These are phyloP conservation scores for Capromys pilorides DNA, from an alignment of 2,797 vertebrate species.

Conservation along the genomic window DNA sequence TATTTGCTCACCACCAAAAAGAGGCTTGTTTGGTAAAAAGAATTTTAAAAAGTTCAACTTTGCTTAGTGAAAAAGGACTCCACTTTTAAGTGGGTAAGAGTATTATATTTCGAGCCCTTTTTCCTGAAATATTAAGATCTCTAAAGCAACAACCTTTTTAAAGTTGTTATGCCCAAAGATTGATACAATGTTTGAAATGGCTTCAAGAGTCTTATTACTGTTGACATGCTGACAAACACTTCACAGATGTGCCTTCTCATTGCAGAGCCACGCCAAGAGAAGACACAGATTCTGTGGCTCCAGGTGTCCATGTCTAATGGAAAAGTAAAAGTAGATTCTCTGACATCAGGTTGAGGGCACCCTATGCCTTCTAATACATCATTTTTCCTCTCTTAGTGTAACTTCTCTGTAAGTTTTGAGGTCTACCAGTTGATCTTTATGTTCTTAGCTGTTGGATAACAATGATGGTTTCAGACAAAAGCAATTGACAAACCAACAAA, in stretches of 20 bases:
- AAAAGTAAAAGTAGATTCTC: accelerated
- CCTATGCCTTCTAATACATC: constrained; percentile 38
- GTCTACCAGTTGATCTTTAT: not conserved
- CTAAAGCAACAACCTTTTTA: constrained; percentile 68
- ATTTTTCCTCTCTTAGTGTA: constrained; percentile 44
- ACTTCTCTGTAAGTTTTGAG: constrained; percentile 30
- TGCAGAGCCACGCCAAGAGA: constrained; percentile 56
- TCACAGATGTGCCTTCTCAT: constrained; percentile 63
- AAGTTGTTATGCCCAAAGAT: constrained; percentile 69
- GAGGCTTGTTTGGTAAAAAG: constrained; percentile 48
- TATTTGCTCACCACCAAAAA: constrained; percentile 75
- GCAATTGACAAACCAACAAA: not conserved
- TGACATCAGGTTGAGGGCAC: constrained; percentile 1
- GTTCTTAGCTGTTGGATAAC: constrained; percentile 14
- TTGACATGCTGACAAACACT: constrained; percentile 78
- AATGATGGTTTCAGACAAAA: not conserved
- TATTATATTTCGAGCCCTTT: constrained; percentile 56
- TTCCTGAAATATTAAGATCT: constrained; percentile 72
- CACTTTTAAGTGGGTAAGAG: constrained; percentile 61
- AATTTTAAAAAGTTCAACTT: constrained; percentile 76
- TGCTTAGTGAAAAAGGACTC: constrained; percentile 75
- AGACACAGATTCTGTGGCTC: not conserved
- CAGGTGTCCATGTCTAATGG: not conserved
- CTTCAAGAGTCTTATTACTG: constrained; percentile 71
- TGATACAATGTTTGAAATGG: constrained; percentile 74